These are phyloP conservation scores for Tachysurus vachellii DNA, from an alignment of 2,113 vertebrate genomes.

Conservation along the genomic window DNA sequence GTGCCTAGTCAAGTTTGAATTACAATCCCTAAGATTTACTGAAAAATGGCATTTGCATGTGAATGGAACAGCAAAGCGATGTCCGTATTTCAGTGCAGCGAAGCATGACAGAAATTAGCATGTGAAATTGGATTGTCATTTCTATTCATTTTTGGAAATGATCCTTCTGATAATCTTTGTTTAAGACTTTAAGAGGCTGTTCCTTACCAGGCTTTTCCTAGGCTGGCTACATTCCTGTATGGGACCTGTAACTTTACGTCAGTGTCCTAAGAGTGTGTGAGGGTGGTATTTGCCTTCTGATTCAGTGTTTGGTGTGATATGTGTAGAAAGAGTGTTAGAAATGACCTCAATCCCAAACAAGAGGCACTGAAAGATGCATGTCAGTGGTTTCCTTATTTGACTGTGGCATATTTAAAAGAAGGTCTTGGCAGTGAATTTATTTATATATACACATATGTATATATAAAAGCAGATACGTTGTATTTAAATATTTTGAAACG, in stretches of 20 bases:
- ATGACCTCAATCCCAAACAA: constrained; percentile 64
- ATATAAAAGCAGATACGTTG: neutral
- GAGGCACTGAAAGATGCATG: constrained; percentile 72
- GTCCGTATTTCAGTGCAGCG: constrained; percentile 30
- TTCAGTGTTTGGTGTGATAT: constrained; percentile 32
- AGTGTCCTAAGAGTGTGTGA: constrained; percentile 70
- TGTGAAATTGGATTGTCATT: constrained; percentile 42
- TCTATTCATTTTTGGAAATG: constrained; percentile 25
- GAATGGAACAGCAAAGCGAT: constrained; percentile 41
- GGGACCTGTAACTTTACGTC: constrained; percentile 61
- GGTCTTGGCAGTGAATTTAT: neutral
- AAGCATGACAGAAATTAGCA: constrained; percentile 38
- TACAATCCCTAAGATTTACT: constrained; percentile 37
- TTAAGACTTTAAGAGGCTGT: constrained; percentile 34
- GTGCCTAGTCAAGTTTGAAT: constrained; percentile 44
- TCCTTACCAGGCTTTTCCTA: constrained; percentile 54
- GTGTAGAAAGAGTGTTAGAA: constrained; percentile 56
- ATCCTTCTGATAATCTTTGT: constrained; percentile 15
- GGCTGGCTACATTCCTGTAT: constrained; percentile 74
- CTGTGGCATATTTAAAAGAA: neutral
- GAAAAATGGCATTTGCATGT: constrained; percentile 43
- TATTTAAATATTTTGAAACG: neutral
- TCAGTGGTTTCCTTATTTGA: constrained; percentile 71
- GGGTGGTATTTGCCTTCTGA: constrained; percentile 60
- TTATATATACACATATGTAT: neutral